Evolutionary conservation across 1,140 invertebrate species (phyloP).

Genomic region (Caenorhabditis tropicalis): DNA sequence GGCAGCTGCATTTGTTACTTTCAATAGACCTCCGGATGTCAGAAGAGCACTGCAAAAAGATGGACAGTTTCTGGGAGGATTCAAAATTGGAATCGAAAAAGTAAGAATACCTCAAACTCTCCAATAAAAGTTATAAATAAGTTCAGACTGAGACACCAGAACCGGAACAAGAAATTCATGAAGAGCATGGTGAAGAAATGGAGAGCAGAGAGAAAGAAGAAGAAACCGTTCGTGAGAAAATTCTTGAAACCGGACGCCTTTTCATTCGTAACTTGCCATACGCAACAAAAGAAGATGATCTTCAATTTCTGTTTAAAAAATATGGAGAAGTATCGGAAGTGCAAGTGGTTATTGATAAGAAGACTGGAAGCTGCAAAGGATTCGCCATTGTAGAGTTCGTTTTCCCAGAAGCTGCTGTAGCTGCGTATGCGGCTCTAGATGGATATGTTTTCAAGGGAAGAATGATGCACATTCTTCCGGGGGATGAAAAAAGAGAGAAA

Average conservation of each 20-base stretch:
- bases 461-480: slow-evolving; percentile 85
- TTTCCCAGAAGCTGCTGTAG: slow-evolving; percentile 91
- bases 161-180: not conserved
- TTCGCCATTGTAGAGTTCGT: slow-evolving; percentile 91
- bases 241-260: slow-evolving; percentile 82
- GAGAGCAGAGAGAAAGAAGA: slow-evolving; percentile 38
- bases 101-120: not conserved
- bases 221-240: slow-evolving; percentile 53
- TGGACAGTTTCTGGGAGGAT: slow-evolving; percentile 63
- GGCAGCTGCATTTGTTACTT: slow-evolving; percentile 60
- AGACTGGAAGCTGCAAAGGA: slow-evolving; percentile 86
- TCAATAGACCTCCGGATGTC: slow-evolving; percentile 60
- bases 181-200: slow-evolving; percentile 24
- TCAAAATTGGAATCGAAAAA: slow-evolving; percentile 60
- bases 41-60: slow-evolving; percentile 57
- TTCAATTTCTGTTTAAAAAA: slow-evolving; percentile 84
- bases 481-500: slow-evolving; percentile 79
- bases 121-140: too few species aligned
- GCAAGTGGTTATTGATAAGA: slow-evolving; percentile 85
- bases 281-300: slow-evolving; percentile 84
- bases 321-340: slow-evolving; percentile 84
- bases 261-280: slow-evolving; percentile 94
- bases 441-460: slow-evolving; percentile 81
- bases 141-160: slow-evolving; percentile 45
- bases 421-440: slow-evolving; percentile 86